Percentiles rank a stretch among this genome's conserved stretches.
Conservation (phyloP, 2,888 invertebrate species). For the Leucophenga maculata region DNA sequence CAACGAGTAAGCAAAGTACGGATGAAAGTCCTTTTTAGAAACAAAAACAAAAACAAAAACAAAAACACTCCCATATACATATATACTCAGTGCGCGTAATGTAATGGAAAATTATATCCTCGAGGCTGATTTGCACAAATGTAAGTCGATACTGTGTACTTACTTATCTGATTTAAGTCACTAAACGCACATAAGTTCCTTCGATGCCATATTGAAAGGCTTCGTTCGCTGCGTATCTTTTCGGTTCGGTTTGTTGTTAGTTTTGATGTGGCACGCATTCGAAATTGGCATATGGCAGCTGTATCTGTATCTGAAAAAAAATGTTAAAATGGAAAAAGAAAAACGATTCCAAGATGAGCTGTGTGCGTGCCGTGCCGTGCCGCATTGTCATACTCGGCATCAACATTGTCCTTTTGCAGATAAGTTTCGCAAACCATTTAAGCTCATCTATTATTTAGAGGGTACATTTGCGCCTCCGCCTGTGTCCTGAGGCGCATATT, state of each 20-base stretch:
- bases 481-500: constrained; percentile 4
- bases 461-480: background rate
- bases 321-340: too few relatives aligned
- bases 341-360: background rate
- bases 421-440: constrained; percentile 25
- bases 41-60: background rate
- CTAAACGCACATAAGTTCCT: constrained; percentile 21
- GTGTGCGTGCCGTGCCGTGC: background rate
- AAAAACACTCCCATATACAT: background rate
- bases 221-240: background rate
- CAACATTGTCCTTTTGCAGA: background rate
- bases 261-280: background rate
- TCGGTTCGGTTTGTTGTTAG: background rate
- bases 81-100: constrained; percentile 11
- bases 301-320: background rate
- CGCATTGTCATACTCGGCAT: too few relatives aligned
- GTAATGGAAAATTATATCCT: constrained; percentile 30
- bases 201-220: constrained; percentile 4
- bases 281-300: constrained; percentile 3
- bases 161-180: constrained; percentile 26
- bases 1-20: background rate
- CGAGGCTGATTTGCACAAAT: constrained; percentile 17
- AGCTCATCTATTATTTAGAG: constrained; percentile 24
- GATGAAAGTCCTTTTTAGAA: background rate
- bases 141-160: constrained; percentile 6